A percentile compares a stretch with the other conserved stretches of the same genome.
Conservation (phyloP, 2,888 invertebrate species). For the Nomada fabriciana region DNA sequence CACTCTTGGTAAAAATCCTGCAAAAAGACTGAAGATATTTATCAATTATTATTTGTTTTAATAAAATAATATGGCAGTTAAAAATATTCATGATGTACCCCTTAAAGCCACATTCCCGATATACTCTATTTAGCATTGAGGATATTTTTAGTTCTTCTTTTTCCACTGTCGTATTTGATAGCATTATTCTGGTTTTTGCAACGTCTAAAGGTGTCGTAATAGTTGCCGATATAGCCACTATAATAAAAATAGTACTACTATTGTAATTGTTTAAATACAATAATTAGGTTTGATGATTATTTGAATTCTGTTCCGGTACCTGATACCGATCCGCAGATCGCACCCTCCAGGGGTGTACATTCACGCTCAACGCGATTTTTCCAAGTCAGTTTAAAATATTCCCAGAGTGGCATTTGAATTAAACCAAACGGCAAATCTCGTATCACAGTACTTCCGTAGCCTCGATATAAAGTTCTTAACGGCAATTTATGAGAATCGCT, state of each 20-base stretch:
- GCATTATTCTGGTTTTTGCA: conserved; percentile 98
- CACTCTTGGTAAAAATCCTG: conserved; percentile 94
- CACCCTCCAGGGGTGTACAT: conserved; percentile 90
- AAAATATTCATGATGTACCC: conserved; percentile 85
- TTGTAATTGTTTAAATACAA: not conserved
- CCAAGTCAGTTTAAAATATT: conserved; percentile 91
- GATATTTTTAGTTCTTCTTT: conserved; percentile 84
- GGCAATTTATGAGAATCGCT: conserved; percentile 82
- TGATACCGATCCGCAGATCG: conserved; percentile 93
- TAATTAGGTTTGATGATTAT: not conserved
- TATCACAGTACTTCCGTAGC: conserved; percentile 91
- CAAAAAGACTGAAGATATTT: conserved; percentile 89
- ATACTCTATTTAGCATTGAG: conserved; percentile 87
- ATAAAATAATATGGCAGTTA: not conserved
- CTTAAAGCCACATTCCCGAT: conserved; percentile 88
- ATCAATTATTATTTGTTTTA: conserved; percentile 9
- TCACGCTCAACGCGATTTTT: conserved; percentile 75
- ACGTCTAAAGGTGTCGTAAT: conserved; percentile 98
- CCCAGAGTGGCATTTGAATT: conserved; percentile 98
- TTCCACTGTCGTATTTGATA: conserved; percentile 88
- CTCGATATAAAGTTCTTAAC: conserved; percentile 87
- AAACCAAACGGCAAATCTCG: conserved; percentile 97
- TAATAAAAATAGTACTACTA: conserved; percentile 5
- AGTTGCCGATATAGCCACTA: conserved; percentile 93
- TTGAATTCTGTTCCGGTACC: conserved; percentile 84